These are phyloP conservation scores for Parapristionchus giblindavisi DNA, from an alignment of 2,888 invertebrate genomes.

Conservation along the genomic window DNA sequence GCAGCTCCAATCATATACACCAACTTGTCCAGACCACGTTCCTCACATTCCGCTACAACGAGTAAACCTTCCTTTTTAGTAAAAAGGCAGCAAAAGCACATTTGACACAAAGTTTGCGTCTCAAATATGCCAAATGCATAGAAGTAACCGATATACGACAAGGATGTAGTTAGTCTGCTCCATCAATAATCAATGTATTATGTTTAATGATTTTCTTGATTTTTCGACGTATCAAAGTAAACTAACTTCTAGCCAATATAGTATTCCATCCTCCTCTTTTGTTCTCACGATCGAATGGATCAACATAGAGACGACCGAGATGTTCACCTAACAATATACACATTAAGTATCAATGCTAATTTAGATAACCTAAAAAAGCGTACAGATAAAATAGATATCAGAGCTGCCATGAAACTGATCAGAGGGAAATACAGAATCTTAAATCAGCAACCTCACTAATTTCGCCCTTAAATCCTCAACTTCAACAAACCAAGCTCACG, in stretches of 20 bases:
- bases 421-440: too few species aligned
- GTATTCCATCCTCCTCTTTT: slow-evolving; percentile 64
- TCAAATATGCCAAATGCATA: not conserved
- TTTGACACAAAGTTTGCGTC: not conserved
- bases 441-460: too few species aligned
- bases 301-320: slow-evolving; percentile 63
- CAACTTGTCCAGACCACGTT: slow-evolving; percentile 63
- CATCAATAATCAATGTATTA: too few species aligned
- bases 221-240: not conserved
- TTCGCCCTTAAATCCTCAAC: too few species aligned
- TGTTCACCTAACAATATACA: slow-evolving; percentile 54
- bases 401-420: too few species aligned
- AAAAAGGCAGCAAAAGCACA: not conserved
- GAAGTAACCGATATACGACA: not conserved
- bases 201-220: not conserved
- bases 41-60: slow-evolving; percentile 56
- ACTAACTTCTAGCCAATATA: slow-evolving; percentile 62
- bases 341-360: too few species aligned
- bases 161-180: too few species aligned
- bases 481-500: too few species aligned
- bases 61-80: not conserved
- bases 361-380: too few species aligned
- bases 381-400: too few species aligned
- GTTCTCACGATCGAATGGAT: slow-evolving; percentile 64
- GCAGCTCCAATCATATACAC: slow-evolving; percentile 66